A percentile compares a stretch with the other conserved stretches of the same genome.
Conservation (phyloP, 2,113 vertebrate genomes). For the Neogobius melanostomus region DNA sequence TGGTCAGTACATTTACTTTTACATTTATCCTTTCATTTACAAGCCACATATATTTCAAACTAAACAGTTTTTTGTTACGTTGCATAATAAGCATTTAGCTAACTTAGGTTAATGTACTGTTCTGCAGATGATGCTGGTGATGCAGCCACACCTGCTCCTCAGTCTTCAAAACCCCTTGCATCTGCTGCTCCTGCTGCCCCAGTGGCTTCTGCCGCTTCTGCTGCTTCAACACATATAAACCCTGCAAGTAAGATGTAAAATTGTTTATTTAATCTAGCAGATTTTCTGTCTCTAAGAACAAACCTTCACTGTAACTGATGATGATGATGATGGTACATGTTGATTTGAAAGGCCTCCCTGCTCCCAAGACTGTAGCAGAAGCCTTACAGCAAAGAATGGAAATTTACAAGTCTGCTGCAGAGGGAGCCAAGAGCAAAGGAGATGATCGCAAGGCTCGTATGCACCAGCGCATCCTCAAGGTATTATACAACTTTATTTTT, state of each 20-base stretch:
- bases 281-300: neutral
- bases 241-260: conserved; percentile 46
- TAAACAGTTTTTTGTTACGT: neutral
- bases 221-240: conserved; percentile 28
- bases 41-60: neutral
- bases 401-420: conserved; percentile 80
- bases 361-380: conserved; percentile 80
- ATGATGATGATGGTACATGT: neutral
- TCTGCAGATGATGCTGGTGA: conserved; percentile 67
- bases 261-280: neutral
- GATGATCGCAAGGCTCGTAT: conserved; percentile 90
- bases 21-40: neutral
- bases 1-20: conserved; percentile 69
- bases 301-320: neutral
- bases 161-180: conserved; percentile 42
- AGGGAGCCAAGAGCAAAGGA: conserved; percentile 83
- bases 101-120: neutral
- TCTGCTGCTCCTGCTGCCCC: conserved; percentile 27
- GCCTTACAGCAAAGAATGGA: conserved; percentile 91
- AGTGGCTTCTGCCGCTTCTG: conserved; percentile 15
- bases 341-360: conserved; percentile 67
- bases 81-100: neutral
- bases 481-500: conserved; percentile 29
- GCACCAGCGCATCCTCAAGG: conserved; percentile 91
- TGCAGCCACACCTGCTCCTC: conserved; percentile 41